Evolutionary conservation across 2,113 vertebrate genomes (phyloP), one percentile per base, ranked within the genome.

Genomic region (Ageneiosus marmoratus): DNA sequence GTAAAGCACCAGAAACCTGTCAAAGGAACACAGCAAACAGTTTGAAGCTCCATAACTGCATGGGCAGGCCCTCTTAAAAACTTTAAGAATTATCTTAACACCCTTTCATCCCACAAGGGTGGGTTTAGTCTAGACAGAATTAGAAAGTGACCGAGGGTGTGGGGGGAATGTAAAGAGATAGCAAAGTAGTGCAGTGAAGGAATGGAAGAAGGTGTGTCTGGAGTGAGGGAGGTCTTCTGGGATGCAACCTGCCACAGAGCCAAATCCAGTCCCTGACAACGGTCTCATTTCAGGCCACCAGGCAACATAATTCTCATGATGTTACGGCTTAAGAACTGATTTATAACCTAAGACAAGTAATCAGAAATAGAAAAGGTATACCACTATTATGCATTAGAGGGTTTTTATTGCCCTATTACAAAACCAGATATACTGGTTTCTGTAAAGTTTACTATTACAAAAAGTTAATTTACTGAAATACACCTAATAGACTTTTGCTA

Each of bases 201-300:
- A 48, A 85, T 16, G 27, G 37, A 70, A 50, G 72, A 22, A 67
- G 37, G 41, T 46, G 63, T 46, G 72, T 13, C 12, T 46, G 50
- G 74, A 70, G 73, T 1, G 34, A 63, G 46, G 12, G 34, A 74
- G 34, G 72, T 62, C n/a, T 85, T 79, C 67, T 58, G 69, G 62
- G 70, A 80, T 46, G 18, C 12, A n/a, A 56, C 67, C 82, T 84
- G 67, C 69, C 65, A 78, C 79, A 78, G 60, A 24, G 27, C 51
- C 77, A 88, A 88, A 91, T 90, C 89, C 85, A 81, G 77, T 76
- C 88, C 84, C 85, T 88, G 60, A 27, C 62, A 83, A 76, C 88
- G 53, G 74, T 86, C 84, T 84, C 73, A 89, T 86, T 80, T 79
- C 84, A 87, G 82, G 85, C 86, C 76, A 10, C 62, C 75, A 75